Evolutionary conservation across 2,888 invertebrate species (phyloP).

Genomic region (Amaurobius ferox): DNA sequence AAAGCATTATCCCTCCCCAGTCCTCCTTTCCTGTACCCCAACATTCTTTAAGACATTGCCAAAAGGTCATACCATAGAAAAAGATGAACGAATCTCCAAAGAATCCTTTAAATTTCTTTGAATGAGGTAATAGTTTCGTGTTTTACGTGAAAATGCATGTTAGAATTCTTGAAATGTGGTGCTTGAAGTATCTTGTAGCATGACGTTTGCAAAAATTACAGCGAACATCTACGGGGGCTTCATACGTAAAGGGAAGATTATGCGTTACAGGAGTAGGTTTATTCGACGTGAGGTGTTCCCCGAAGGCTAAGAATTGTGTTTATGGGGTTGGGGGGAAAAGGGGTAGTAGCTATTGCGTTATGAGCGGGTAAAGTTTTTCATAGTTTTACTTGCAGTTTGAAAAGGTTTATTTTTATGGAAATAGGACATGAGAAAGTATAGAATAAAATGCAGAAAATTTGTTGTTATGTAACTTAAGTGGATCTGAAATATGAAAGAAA

Average conservation of each 20-base stretch:
- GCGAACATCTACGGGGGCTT: neutral
- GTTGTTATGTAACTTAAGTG: too few species aligned
- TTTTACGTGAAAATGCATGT: neutral
- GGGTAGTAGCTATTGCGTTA: neutral
- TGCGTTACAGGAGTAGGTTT: constrained; percentile 23
- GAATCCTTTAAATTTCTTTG: neutral
- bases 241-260: constrained; percentile 55
- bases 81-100: neutral
- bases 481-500: too few species aligned
- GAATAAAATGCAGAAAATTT: too few species aligned
- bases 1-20: too few species aligned
- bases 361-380: neutral
- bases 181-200: neutral
- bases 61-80: neutral
- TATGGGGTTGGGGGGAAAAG: neutral
- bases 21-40: too few species aligned
- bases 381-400: neutral
- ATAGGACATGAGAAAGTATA: too few species aligned
- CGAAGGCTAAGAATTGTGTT: neutral
- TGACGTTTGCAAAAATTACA: constrained; percentile 3
- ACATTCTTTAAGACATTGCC: too few species aligned
- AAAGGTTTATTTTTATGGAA: too few species aligned
- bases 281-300: neutral
- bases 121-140: neutral
- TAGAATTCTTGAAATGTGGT: neutral